Evolutionary conservation across 2,113 vertebrate genomes (phyloP), one percentile per base, ranked within the genome.

Genomic region (Turnix velox): DNA sequence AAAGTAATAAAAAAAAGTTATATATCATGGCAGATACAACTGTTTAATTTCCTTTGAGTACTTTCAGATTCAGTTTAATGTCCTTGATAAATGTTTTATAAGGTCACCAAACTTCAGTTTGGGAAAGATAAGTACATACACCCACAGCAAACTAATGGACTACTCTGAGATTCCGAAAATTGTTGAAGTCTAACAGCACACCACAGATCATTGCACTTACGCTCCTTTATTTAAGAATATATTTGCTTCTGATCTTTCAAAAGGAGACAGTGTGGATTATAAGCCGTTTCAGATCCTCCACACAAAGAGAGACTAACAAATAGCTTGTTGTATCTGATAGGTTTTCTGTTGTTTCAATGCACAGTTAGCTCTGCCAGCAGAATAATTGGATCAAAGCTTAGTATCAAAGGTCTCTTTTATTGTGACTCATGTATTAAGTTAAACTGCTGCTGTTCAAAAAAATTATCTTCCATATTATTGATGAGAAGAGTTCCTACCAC

Each of bases 161-260:
- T 15, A 8, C 28, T 75, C 5, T 6, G 25, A 58, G 16, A 18
- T 59, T 46, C 57, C 54, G 18, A 8, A 7, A 16, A 4, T 12
- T 74, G 6, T 9, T 22, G 18, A 40, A 48, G 13, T 24, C 46
- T 24, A 45, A 18, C 0, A 33, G 30, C 31, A 45, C 1, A 6
- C 2, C 46, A n/a, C 2, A 11, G 35, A n/a, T 19, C 7, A 10
- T 8, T 12, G 45, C n/a, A n/a, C 12, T 54, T 6, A 13, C 4
- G 6, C 2, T 6, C 14, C 14, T 37, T 10, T 23, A 31, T 14
- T 66, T 22, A 54, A 58, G 55, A 65, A 71, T 54, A 19, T 12
- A 37, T 14, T 40, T 59, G 6, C n/a, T 59, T 88, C 54, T 61
- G 19, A n/a, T 12, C 25, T 63, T 20, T 28, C 40, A 22, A 43